Percentiles rank a stretch among this genome's conserved stretches.
These are phyloP conservation scores for Lordiphosa clarofinis DNA, from an alignment of 1,140 invertebrate species.

Conservation along the genomic window DNA sequence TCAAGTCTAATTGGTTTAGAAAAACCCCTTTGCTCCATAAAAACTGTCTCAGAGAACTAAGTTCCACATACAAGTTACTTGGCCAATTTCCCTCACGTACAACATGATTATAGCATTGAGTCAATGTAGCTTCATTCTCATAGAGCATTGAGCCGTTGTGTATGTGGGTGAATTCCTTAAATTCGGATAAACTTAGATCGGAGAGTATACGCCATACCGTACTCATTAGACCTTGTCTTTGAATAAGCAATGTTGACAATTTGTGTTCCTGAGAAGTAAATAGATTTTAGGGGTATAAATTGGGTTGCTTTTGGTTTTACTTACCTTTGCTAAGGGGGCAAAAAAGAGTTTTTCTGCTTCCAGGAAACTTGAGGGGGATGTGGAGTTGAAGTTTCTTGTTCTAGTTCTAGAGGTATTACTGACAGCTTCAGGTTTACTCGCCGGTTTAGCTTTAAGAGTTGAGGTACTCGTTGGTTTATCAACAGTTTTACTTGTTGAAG, in stretches of 20 bases:
- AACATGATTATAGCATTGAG: slow-evolving; percentile 30
- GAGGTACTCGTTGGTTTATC: no score
- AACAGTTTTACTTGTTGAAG: no score
- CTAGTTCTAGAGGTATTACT: no score
- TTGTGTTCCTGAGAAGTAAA: slow-evolving; percentile 41
- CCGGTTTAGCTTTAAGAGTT: no score
- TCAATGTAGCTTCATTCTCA: slow-evolving; percentile 5
- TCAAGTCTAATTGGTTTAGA: slow-evolving; percentile 21
- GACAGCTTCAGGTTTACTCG: no score
- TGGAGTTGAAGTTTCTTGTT: no score
- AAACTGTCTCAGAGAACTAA: slow-evolving; percentile 21
- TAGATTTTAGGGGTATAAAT: no score
- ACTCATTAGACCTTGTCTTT: slow-evolving; percentile 21
- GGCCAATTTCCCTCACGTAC: slow-evolving; percentile 48
- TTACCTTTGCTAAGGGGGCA: slow-evolving; percentile 11
- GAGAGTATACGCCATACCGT: slow-evolving; percentile 44
- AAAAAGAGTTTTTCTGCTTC: not conserved
- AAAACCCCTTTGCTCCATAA: slow-evolving; percentile 39
- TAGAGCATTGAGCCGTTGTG: slow-evolving; percentile 21
- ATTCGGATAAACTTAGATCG: slow-evolving; percentile 30
- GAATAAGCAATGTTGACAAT: slow-evolving; percentile 31
- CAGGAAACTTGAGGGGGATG: no score
- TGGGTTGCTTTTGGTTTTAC: no score
- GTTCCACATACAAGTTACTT: slow-evolving; percentile 21
- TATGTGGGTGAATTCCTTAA: slow-evolving; percentile 33